Percentiles rank a stretch among this genome's conserved stretches.
These are phyloP conservation scores for Tachycineta bicolor DNA, from an alignment of 2,113 vertebrate genomes.

Conservation along the genomic window DNA sequence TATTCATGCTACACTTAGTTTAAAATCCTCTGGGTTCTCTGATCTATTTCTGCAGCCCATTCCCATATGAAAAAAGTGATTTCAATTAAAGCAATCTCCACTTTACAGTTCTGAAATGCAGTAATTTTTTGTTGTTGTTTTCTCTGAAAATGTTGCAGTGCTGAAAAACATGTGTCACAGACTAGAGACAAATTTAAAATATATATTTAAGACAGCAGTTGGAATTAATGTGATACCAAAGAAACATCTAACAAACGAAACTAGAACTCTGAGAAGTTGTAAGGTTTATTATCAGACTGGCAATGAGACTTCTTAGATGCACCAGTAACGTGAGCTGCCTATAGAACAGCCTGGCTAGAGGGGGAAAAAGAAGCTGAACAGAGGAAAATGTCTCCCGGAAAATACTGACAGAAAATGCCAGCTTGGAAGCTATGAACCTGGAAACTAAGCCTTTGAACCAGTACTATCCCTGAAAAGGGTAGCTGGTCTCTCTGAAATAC, in stretches of 20 bases:
- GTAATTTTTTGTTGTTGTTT: neutral
- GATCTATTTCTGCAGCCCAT: neutral
- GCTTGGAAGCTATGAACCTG: neutral
- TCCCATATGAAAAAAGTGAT: neutral
- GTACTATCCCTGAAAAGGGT: neutral
- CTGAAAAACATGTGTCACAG: neutral
- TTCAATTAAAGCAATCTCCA: constrained; percentile 33
- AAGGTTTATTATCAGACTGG: constrained; percentile 8
- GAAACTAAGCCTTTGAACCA: neutral
- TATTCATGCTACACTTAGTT: neutral
- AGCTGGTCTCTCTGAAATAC: neutral
- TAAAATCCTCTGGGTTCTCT: neutral
- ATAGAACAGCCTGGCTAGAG: neutral
- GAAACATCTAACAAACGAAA: constrained; percentile 1
- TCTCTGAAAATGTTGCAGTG: neutral
- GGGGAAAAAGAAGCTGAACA: neutral
- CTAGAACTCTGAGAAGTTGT: neutral
- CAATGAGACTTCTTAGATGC: neutral
- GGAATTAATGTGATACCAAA: neutral
- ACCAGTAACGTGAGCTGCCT: neutral
- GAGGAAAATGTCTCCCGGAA: neutral
- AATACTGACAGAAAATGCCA: neutral
- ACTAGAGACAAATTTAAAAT: constrained; percentile 46
- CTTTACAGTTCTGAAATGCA: neutral
- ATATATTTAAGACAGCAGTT: neutral